These are phyloP conservation scores for Dendrocopos noguchii DNA, from an alignment of 2,113 vertebrate species.

Conservation along the genomic window DNA sequence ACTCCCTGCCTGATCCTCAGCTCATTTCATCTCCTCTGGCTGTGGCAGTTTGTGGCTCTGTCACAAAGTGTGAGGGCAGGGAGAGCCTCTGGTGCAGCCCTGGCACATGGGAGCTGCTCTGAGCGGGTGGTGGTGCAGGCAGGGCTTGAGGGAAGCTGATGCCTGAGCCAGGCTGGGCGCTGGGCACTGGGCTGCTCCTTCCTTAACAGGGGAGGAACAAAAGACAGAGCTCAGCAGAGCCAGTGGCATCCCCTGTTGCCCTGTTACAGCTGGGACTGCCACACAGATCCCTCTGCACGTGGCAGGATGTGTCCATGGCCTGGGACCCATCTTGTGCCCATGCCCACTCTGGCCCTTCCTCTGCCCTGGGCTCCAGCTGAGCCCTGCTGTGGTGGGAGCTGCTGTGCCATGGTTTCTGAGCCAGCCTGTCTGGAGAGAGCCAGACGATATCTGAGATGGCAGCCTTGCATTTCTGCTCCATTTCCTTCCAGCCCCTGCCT, in stretches of 20 bases:
- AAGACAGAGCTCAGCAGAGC: not conserved
- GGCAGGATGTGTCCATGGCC: not conserved
- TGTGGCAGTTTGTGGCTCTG: not conserved
- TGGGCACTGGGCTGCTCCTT: not conserved
- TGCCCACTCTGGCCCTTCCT: not conserved
- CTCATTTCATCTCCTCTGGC: rapidly evolving
- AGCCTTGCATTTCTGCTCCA: not conserved
- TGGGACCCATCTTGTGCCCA: rapidly evolving
- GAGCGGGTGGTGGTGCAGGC: rapidly evolving
- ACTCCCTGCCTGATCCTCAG: rapidly evolving
- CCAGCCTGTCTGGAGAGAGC: not conserved
- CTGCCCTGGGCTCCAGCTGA: rapidly evolving
- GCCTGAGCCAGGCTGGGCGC: not conserved
- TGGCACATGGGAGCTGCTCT: rapidly evolving
- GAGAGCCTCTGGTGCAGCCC: not conserved
- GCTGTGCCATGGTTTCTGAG: rapidly evolving
- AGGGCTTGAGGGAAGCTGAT: not conserved
- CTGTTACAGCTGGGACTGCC: not conserved
- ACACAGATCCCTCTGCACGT: rapidly evolving
- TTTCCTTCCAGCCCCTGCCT: conserved; percentile 46
- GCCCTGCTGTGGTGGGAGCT: not conserved
- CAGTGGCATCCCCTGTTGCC: rapidly evolving
- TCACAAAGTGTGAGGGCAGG: not conserved
- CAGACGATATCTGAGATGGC: not conserved
- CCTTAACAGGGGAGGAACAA: rapidly evolving